Base-by-base conservation (phyloP, 2,888 invertebrate species). In the Eilema griseolum region DNA sequence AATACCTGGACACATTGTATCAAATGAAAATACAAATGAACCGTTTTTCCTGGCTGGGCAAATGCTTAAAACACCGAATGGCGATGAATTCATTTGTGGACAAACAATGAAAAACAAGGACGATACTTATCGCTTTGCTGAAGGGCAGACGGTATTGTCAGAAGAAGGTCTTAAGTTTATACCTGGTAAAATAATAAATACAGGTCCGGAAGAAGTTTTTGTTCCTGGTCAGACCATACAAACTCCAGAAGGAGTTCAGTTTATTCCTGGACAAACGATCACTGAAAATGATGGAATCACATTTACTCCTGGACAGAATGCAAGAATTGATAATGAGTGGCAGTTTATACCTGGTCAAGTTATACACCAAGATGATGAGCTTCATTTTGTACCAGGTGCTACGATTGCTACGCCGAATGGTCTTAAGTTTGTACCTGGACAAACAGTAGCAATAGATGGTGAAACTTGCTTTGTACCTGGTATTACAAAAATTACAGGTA, bases 31-130 rank as follows among this genome's bases (percentile, higher is more conserved):
- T 76, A 95, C 95, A 69, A 95, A 96, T 64, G 95, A 95, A 66
- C 96, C 97, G 0, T 96, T 97, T 76, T 98, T 98, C 89, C 93
- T 97, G 52, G 97, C 97, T 37, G 97, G 97, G 1, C 97, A 97
- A 91, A 96, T 96, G 0, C 89, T 97, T 16, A 95, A 96, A 71
- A 97, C 97, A 5, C 86, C 91, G 31, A 92, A 94, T 69, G 94
- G 95, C 11, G 95, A 96, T 84, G 94, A 95, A 80, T 97, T 97
- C 86, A 90, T 97, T 71, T 96, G 96, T 80, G 97, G 97, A 10
- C 97, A 97, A 89, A 96, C 96, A 63, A 92, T 96, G 28, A 96
- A 96, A 85, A 94, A 92, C 33, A 96, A 95, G 79, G 96, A 96
- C 72, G 96, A 96, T 0, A 88, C 94, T 0, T 90, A 89, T 74